phyloP scores from a whole-genome alignment of 1,140 invertebrate genomes.

The Drosophila jambulina region DNA sequence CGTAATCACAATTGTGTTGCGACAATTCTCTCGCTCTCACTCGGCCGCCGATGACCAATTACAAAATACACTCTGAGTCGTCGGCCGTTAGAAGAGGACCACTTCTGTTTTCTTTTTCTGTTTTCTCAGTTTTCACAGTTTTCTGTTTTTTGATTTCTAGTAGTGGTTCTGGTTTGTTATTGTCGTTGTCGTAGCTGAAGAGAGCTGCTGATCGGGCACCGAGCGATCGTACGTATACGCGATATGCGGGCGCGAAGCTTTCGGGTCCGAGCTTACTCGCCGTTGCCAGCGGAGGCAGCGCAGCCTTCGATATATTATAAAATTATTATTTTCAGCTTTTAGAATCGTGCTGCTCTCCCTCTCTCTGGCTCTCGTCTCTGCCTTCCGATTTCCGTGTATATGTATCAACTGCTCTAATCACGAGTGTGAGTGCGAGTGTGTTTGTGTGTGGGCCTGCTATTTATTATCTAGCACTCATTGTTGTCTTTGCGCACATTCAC shows the following conservation, averaged over 20 bases:
- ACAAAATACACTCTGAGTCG: slow-evolving; percentile 36
- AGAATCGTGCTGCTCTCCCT: slow-evolving; percentile 27
- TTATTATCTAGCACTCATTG: slow-evolving; percentile 71
- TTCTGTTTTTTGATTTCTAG: neutral
- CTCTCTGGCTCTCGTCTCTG: slow-evolving; percentile 7
- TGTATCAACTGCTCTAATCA: slow-evolving; percentile 41
- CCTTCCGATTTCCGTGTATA: slow-evolving; percentile 49
- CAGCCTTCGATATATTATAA: slow-evolving; percentile 44
- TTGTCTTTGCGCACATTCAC: slow-evolving; percentile 67
- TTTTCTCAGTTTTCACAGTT: slow-evolving; percentile 12
- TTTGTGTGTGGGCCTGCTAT: slow-evolving; percentile 31
- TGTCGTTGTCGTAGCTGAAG: slow-evolving; percentile 4
- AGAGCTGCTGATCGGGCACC: slow-evolving; percentile 7
- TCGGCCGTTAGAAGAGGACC: slow-evolving; percentile 47
- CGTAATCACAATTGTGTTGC: slow-evolving; percentile 38
- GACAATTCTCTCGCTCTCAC: slow-evolving; percentile 13
- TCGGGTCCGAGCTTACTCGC: slow-evolving; percentile 28
- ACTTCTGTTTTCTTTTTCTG: slow-evolving; percentile 22
- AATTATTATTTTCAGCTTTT: slow-evolving; percentile 45
- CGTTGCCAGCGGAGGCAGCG: slow-evolving; percentile 18
- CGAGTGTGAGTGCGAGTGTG: slow-evolving; percentile 21
- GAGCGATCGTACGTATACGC: slow-evolving; percentile 39
- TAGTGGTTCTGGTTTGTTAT: slow-evolving; percentile 10
- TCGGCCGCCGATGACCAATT: slow-evolving; percentile 61
- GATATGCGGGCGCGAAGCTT: slow-evolving; percentile 5